These are phyloP conservation scores for Borostomias antarcticus DNA, from an alignment of 2,797 vertebrate species.

Conservation along the genomic window DNA sequence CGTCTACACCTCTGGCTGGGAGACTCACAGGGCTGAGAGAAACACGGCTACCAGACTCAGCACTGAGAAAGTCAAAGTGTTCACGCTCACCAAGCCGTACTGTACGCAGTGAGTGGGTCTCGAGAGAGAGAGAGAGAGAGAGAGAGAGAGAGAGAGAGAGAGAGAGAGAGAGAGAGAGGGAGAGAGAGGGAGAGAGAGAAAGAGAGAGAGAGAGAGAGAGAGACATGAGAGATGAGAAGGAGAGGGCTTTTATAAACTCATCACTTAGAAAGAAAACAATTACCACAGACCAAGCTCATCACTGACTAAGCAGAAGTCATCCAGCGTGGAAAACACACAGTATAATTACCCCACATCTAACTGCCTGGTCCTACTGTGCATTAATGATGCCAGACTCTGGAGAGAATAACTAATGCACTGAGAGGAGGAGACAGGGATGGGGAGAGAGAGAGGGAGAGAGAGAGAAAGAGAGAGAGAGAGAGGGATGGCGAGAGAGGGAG, in stretches of 20 bases:
- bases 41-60: slow-evolving; percentile 36
- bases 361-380: slow-evolving; percentile 74
- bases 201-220: no score
- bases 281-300: slow-evolving; percentile 75
- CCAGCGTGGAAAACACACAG: slow-evolving; percentile 79
- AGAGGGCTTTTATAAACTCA: slow-evolving; percentile 73
- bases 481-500: background rate
- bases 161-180: slow-evolving; percentile 27
- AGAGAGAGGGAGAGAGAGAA: slow-evolving; percentile 13
- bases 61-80: slow-evolving; percentile 14
- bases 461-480: background rate
- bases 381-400: slow-evolving; percentile 76
- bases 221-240: no score
- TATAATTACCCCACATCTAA: slow-evolving; percentile 80
- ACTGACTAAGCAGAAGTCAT: slow-evolving; percentile 77
- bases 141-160: no score
- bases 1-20: slow-evolving; percentile 59
- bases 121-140: no score
- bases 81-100: no score
- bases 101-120: no score
- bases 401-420: slow-evolving; percentile 74
- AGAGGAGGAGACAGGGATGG: slow-evolving; percentile 56
- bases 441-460: slow-evolving; percentile 1
- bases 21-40: slow-evolving; percentile 57
- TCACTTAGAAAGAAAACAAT: slow-evolving; percentile 77